Evolutionary conservation across 2,888 invertebrate genomes (phyloP).

Genomic region (Phorcus lineatus): DNA sequence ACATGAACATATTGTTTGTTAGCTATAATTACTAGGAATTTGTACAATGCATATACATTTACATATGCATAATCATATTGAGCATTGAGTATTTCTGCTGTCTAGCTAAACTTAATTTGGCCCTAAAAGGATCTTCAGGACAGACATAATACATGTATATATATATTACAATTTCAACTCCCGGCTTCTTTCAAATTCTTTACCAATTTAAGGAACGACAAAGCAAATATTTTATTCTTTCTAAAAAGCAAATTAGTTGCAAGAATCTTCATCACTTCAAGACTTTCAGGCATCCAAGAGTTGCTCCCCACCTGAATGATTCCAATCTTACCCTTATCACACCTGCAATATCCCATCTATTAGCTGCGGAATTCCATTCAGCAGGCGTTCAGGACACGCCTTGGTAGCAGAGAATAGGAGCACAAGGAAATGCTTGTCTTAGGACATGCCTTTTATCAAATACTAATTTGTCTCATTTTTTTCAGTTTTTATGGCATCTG

Average conservation of each 20-base stretch:
- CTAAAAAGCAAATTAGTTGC: background rate
- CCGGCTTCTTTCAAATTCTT: background rate
- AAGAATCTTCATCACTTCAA: background rate
- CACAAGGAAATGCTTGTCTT: background rate
- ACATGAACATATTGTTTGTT: no score
- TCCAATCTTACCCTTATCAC: background rate
- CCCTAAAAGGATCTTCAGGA: background rate
- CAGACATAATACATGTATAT: no score
- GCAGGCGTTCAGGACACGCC: background rate
- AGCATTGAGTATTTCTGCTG: no score
- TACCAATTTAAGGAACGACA: no score
- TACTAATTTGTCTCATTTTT: conserved; percentile 5
- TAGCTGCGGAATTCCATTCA: background rate
- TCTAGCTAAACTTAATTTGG: background rate
- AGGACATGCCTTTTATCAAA: background rate
- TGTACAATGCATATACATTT: no score
- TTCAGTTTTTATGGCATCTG: background rate
- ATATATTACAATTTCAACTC: background rate
- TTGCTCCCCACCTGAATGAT: background rate
- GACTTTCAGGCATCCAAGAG: background rate
- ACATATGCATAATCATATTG: no score
- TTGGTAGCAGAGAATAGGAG: background rate
- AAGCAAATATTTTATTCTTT: no score
- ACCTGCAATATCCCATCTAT: background rate
- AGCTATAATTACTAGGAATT: no score